Evolutionary conservation across 2,113 vertebrate species (phyloP).

Genomic region (Pelmatolapia mariae): DNA sequence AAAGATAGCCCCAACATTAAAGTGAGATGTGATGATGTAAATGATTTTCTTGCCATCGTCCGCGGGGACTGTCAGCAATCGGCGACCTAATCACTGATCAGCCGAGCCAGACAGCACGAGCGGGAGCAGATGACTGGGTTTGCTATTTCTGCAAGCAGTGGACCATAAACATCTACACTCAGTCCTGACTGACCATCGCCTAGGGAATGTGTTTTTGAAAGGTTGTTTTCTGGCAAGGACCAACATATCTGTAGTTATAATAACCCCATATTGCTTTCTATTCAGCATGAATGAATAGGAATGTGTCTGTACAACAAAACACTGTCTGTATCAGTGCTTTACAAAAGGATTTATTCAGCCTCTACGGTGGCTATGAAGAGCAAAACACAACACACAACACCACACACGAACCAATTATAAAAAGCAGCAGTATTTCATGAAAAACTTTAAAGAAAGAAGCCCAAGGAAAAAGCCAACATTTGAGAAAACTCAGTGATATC

Average conservation of each 20-base stretch:
- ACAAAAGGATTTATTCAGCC: background rate
- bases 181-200: background rate
- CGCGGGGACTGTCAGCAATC: background rate
- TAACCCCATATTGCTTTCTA: background rate
- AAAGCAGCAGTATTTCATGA: background rate
- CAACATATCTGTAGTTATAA: background rate
- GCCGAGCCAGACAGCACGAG: slow-evolving; percentile 2
- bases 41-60: background rate
- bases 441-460: background rate
- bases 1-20: background rate
- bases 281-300: background rate
- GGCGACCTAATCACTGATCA: slow-evolving; percentile 26
- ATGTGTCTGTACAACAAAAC: background rate
- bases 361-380: background rate
- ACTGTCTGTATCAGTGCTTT: background rate
- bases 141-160: background rate
- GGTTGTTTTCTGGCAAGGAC: background rate
- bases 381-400: background rate
- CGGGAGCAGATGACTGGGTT: background rate
- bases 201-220: background rate
- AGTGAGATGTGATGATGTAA: background rate
- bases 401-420: background rate
- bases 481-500: background rate
- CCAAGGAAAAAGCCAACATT: background rate
- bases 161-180: background rate